Evolutionary conservation across 2,113 vertebrate genomes (phyloP).

Genomic region (Crotophaga sulcirostris): DNA sequence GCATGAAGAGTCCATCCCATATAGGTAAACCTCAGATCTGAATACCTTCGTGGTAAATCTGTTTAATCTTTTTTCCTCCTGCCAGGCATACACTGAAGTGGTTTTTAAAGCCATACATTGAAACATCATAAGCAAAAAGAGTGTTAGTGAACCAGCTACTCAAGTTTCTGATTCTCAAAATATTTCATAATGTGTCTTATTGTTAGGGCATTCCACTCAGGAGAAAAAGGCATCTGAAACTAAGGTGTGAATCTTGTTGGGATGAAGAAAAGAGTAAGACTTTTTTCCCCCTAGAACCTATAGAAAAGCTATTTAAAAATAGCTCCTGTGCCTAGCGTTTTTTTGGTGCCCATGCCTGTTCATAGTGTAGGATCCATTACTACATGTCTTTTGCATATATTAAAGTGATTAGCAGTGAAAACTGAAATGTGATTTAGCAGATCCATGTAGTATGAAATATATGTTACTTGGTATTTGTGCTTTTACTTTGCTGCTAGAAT

Average conservation of each 20-base stretch:
- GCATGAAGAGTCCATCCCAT: accelerated
- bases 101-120: not conserved
- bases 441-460: not conserved
- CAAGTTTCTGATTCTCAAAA: not conserved
- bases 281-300: not conserved
- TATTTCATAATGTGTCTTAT: not conserved
- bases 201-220: not conserved
- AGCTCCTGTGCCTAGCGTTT: not conserved
- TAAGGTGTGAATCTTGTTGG: accelerated
- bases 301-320: not conserved
- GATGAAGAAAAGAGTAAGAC: not conserved
- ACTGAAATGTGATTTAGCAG: not conserved
- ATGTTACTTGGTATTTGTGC: not conserved
- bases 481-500: not conserved
- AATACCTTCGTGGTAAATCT: not conserved
- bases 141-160: not conserved
- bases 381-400: not conserved
- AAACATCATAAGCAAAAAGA: not conserved
- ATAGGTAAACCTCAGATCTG: not conserved
- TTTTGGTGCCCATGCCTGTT: not conserved
- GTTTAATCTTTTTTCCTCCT: not conserved
- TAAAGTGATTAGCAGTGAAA: not conserved
- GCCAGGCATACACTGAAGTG: accelerated
- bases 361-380: not conserved
- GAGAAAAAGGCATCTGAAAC: not conserved